A percentile compares a stretch with the other conserved stretches of the same genome.
These are phyloP conservation scores for Falco peregrinus DNA, from an alignment of 2,797 vertebrate species.

Conservation along the genomic window DNA sequence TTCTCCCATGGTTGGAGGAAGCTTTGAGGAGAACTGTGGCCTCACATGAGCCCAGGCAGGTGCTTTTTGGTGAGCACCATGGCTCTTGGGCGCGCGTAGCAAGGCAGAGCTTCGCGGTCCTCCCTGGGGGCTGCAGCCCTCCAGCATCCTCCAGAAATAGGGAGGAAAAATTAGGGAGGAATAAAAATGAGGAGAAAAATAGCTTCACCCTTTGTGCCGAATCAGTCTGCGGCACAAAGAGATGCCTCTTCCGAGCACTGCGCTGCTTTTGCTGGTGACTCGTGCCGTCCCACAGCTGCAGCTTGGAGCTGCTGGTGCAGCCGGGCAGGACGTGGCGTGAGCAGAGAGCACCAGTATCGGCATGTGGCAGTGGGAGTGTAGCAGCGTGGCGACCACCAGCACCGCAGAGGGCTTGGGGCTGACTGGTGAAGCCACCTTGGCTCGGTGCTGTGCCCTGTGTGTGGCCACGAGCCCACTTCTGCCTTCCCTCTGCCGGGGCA, in stretches of 20 bases:
- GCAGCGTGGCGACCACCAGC: rapidly evolving
- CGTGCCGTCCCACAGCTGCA: rapidly evolving
- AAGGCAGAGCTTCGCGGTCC: not conserved
- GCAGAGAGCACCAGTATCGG: rapidly evolving
- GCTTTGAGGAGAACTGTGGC: not conserved
- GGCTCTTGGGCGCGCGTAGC: not conserved
- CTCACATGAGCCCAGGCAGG: not conserved
- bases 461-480: not conserved
- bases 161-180: not conserved
- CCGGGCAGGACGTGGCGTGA: rapidly evolving
- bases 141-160: not conserved
- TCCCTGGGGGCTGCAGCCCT: not conserved
- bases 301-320: not conserved
- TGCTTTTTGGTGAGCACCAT: not conserved
- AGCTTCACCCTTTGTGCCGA: not conserved
- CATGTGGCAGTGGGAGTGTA: not conserved
- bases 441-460: not conserved
- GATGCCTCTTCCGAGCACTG: not conserved
- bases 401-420: not conserved
- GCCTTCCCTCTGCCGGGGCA: rapidly evolving
- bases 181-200: not conserved
- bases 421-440: not conserved
- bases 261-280: rapidly evolving
- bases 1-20: not conserved
- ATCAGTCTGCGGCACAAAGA: rapidly evolving